Base-by-base conservation (phyloP, 2,888 invertebrate genomes). In the Gisinianus flammeolus region DNA sequence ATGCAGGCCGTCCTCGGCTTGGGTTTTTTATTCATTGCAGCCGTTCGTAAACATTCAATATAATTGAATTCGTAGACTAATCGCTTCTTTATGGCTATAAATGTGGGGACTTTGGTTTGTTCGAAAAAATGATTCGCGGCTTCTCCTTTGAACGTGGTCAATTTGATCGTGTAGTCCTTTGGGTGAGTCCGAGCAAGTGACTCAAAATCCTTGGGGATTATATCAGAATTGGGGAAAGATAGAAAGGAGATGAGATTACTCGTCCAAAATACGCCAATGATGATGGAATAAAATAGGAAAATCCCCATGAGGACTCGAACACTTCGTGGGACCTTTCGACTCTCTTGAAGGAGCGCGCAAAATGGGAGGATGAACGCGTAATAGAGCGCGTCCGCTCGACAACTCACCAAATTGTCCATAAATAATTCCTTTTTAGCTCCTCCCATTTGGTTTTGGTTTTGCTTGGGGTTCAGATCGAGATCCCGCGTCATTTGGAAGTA, bases 181-280 rank as follows among this genome's bases (percentile, higher is more conserved):
- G 12, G 8, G 0, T 35, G 2, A 5, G 6, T 35, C 35, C 12
- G 35, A 2, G 28, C 8, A 4, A 70, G 52, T 54, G 52, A 24
- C 3, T 70, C 16, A 19, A 52, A 52, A 1, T 52, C 24, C 10
- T 24, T 10, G 2, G 70, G 70, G 28, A 70, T 26, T 10, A 28
- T 10, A 8, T 70, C 70, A 2, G 10, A 2, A 1, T 70, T 19
- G 2, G 70, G 70, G 28, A 24, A 28, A 3, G 70, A 24, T 10
- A 70, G 52, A n/a, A 54, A 70, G 1, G 70, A 52, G 1, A 70
- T 70, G 2, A 70, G 52, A 52, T 70, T 70, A 28, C 70, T 70
- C 1, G 24, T 52, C 16, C 12, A 70, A 30, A 22, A 52, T 16
- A 52, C 26, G 2, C 70, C 70, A 52, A 70, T 70, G 3, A 70